Conservation (phyloP, 2,797 vertebrate genomes). For the Tamandua tetradactyla region DNA sequence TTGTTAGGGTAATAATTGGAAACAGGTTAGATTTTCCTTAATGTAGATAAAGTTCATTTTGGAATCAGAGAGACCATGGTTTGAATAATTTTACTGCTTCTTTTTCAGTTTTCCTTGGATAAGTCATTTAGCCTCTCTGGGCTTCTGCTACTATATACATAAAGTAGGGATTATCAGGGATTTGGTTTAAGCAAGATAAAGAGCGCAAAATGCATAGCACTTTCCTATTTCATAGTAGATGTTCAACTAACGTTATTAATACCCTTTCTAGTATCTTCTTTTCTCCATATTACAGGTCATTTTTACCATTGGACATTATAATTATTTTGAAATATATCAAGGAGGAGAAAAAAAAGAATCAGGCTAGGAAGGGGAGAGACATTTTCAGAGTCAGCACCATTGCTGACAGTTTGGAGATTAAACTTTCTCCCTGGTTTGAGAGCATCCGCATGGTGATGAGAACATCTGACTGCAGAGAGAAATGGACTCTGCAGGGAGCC, state of each 20-base stretch:
- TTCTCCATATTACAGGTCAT: neutral
- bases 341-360: constrained; percentile 33
- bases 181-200: constrained; percentile 58
- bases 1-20: constrained; percentile 39
- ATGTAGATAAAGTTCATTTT: constrained; percentile 38
- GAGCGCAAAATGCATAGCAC: neutral
- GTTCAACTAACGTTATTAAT: constrained; percentile 19
- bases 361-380: neutral
- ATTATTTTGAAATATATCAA: constrained; percentile 48
- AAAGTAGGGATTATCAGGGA: constrained; percentile 14
- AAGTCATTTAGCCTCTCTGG: constrained; percentile 41
- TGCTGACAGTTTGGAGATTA: constrained; percentile 52
- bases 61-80: constrained; percentile 25
- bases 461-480: constrained; percentile 55
- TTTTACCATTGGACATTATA: neutral
- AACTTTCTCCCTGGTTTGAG: constrained; percentile 60
- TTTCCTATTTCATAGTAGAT: constrained; percentile 46
- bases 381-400: constrained; percentile 61
- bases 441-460: constrained; percentile 45
- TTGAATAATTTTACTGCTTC: constrained; percentile 35
- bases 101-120: constrained; percentile 25
- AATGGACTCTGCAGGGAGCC: constrained; percentile 10
- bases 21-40: constrained; percentile 54
- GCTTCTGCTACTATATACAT: neutral
- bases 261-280: neutral